phyloP scores from a whole-genome alignment of 2,113 vertebrate genomes.

The Coptodon rendalli region DNA sequence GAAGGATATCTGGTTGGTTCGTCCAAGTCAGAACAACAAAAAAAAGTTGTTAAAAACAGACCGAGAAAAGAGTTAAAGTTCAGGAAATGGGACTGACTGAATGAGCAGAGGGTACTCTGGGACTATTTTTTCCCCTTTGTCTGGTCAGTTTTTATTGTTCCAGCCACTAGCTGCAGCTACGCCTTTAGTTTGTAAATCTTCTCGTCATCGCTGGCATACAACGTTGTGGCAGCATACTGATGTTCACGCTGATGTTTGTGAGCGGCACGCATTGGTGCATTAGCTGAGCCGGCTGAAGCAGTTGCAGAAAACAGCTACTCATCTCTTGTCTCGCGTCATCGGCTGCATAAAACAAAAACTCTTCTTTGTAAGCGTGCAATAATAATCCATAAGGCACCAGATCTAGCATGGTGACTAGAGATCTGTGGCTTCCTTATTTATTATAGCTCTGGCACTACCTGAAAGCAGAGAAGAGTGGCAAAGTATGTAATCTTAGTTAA shows the following conservation, averaged over 20 bases:
- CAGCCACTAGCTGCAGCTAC: not conserved
- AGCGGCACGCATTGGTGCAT: not conserved
- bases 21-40: not conserved
- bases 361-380: not conserved
- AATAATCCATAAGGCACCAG: not conserved
- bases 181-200: not conserved
- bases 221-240: not conserved
- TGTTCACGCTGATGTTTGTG: not conserved
- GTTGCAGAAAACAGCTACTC: not conserved
- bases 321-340: not conserved
- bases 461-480: not conserved
- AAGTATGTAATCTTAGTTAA: not conserved
- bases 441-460: not conserved
- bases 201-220: not conserved
- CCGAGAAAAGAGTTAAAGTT: not conserved
- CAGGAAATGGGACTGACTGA: not conserved
- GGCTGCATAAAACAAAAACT: not conserved
- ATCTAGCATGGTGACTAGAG: not conserved
- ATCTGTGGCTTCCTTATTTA: not conserved
- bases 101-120: not conserved
- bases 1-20: not conserved
- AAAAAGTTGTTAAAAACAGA: not conserved
- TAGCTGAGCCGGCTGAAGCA: not conserved
- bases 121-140: rapidly evolving
- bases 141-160: not conserved